Evolutionary conservation across 2,888 invertebrate genomes (phyloP), one percentile per base, ranked within the genome.

Genomic region (Nomada ruficornis): DNA sequence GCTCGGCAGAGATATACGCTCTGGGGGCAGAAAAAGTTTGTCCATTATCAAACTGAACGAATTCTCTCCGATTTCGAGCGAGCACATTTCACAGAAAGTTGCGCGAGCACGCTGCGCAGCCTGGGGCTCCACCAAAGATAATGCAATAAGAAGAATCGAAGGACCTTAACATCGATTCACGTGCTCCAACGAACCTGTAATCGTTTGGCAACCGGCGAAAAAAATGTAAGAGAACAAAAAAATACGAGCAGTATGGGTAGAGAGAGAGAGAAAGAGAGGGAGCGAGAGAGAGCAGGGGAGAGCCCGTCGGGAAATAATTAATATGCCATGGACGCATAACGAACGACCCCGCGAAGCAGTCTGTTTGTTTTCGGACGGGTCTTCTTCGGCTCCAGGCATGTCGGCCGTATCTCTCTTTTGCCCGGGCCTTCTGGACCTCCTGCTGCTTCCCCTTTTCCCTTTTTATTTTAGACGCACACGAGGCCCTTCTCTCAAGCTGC

Each of bases 321-420:
- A 93, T 93, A 93, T 93, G 92, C 93, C 91, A 90, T 87, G 90
- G 90, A 90, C 92, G 91, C 91, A 93, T 93, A 93, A 93, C 92
- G 93, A 92, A 93, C 91, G 92, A 90, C 90, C 90, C 86, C 85
- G 89, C 87, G 90, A 87, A 88, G 90, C 91, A 91, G 90, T 91
- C 89, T 92, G 93, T 93, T 93, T 93, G 93, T 93, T 93, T 93
- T 93, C 90, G 91, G 92, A 88, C 87, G 88, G 87, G 79, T 86
- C 87, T 83, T 85, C 82, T 85, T 78, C 86, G 79, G 73, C 82
- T 84, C 82, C 84, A 80, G 84, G 80, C 88, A 82, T 84, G 87
- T 83, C 84, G 86, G 80, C 79, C 86, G 87, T 86, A 88, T 89
- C 87, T 90, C 88, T 86, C 86, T 86, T 85, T 77, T 80, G 85